Base-by-base conservation (phyloP, 2,113 vertebrate species). In the Paraplagusia blochii region DNA sequence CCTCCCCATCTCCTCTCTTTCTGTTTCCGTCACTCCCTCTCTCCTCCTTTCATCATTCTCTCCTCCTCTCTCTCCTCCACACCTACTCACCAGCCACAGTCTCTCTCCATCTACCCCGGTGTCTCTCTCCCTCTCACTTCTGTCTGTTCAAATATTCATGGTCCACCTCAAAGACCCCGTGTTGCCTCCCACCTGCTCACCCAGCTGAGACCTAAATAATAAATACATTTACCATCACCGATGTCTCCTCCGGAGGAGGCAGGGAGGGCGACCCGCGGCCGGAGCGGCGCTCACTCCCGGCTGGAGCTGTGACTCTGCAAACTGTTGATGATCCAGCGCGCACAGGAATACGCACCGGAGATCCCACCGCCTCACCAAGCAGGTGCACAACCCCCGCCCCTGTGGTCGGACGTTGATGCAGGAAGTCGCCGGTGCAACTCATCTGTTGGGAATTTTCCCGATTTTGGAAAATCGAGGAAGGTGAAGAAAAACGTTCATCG, bases 81-180 rank as follows among this genome's bases (percentile, higher is more conserved):
- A n/a, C n/a, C n/a, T n/a, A n/a, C n/a, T n/a, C n/a, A n/a, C n/a
- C n/a, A n/a, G n/a, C n/a, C n/a, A n/a, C n/a, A n/a, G n/a, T n/a
- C 46, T 45, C 33, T 15, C 17, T 34, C 48, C 14, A 12, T 29
- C 7, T 33, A 11, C 13, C 34, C 0, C n/a, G n/a, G n/a, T n/a
- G n/a, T n/a, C n/a, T n/a, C n/a, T n/a, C n/a, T n/a, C n/a, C n/a
- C 43, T 7, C 43, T 33, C 47, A 34, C 50, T 49, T 34, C 34
- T 36, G 36, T 44, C 48, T 34, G n/a, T 60, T 74, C 42, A 77
- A 79, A 66, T 69, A 77, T 77, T 71, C 15, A 74, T 77, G 11
- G 53, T 15, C 38, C 69, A 72, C 67, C 73, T 80, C 70, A 69
- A 61, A 72, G 74, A 58, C 36, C 61, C 33, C 36, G 9, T 46